These are phyloP conservation scores for Setipinna tenuifilis DNA, from an alignment of 2,797 vertebrate genomes.

Conservation along the genomic window DNA sequence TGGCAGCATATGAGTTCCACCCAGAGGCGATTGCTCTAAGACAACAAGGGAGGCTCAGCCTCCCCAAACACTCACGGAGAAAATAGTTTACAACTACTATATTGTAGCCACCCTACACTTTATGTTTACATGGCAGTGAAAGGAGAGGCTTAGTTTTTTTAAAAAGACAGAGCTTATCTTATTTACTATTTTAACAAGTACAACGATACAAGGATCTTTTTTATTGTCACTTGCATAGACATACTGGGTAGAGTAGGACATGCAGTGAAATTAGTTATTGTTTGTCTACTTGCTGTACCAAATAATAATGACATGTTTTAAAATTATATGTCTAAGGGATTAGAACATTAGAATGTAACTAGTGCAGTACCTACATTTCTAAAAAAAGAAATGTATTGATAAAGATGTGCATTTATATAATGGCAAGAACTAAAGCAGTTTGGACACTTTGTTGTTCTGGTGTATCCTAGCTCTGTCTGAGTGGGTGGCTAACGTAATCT, in stretches of 20 bases:
- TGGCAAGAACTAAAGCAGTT: not conserved
- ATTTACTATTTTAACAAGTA: not conserved
- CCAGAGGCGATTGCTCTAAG: too few species aligned
- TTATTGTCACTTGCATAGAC: too few species aligned
- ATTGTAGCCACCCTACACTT: not conserved
- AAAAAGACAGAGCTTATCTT: not conserved
- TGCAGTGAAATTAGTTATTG: too few species aligned
- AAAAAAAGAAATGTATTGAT: not conserved
- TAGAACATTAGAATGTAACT: not conserved
- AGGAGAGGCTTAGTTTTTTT: not conserved
- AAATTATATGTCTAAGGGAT: not conserved
- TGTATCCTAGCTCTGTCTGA: not conserved
- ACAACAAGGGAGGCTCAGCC: too few species aligned
- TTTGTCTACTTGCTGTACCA: not conserved
- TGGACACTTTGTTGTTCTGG: not conserved
- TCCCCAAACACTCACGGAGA: too few species aligned
- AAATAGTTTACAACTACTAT: too few species aligned
- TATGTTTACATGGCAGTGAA: not conserved
- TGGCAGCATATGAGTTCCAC: not conserved
- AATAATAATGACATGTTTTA: not conserved
- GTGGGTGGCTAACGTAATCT: not conserved
- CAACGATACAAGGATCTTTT: too few species aligned
- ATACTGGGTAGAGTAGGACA: too few species aligned
- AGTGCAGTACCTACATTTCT: not conserved
- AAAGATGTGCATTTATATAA: not conserved